These are phyloP conservation scores for Pseudoips prasinana DNA, from an alignment of 2,888 invertebrate species.

Conservation along the genomic window DNA sequence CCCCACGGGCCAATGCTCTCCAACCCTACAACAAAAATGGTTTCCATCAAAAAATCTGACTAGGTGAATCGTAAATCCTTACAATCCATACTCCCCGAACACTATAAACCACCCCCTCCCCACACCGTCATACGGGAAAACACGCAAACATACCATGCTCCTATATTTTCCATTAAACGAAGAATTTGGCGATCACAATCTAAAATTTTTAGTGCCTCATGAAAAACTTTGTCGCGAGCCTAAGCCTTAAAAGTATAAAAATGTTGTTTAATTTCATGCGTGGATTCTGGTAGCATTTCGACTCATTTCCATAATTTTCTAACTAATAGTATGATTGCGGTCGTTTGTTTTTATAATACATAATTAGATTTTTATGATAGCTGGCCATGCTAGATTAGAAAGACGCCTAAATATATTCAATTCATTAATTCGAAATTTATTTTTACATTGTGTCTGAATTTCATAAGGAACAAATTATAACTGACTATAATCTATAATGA, in stretches of 20 bases:
- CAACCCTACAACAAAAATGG: constrained; percentile 19
- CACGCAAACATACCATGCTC: constrained; percentile 5
- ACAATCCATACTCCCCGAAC: constrained; percentile 28
- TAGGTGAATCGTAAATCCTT: constrained; percentile 40
- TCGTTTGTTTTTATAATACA: no score
- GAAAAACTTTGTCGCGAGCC: constrained; percentile 19
- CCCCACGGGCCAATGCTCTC: constrained; percentile 17
- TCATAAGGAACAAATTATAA: no score
- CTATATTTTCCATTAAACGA: constrained; percentile 28
- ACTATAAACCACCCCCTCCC: constrained; percentile 20
- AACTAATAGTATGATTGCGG: no score
- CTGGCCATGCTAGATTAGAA: no score
- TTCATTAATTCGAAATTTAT: no score
- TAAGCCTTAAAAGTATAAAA: constrained; percentile 17
- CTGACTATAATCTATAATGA: no score
- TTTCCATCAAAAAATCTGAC: constrained; percentile 35
- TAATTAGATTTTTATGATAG: no score
- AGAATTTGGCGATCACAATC: constrained; percentile 44
- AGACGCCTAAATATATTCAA: no score
- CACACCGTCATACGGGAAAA: constrained; percentile 22
- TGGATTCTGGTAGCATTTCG: no score
- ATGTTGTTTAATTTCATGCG: constrained; percentile 8
- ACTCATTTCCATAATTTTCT: no score
- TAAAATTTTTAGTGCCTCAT: constrained; percentile 16
- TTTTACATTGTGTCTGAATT: no score